A percentile compares a stretch with the other conserved stretches of the same genome.
phyloP scores from a whole-genome alignment of 2,113 vertebrate species.

The Spilogale gracilis region DNA sequence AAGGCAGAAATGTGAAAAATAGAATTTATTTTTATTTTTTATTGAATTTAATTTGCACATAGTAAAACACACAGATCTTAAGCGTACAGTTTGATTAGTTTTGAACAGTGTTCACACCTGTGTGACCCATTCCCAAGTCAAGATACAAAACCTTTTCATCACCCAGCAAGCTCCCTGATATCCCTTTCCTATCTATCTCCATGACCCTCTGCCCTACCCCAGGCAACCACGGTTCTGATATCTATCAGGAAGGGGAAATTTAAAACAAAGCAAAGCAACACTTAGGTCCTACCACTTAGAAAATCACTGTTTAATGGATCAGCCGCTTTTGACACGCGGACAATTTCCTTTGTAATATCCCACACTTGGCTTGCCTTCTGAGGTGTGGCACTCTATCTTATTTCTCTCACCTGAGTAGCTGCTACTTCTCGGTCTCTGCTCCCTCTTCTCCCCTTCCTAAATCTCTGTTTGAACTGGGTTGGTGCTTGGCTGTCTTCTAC shows the following conservation, averaged over 20 bases:
- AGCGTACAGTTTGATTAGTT: not conserved
- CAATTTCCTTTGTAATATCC: not conserved
- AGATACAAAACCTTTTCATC: not conserved
- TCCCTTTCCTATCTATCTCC: not conserved
- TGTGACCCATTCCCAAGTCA: not conserved
- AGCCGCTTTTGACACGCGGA: not conserved
- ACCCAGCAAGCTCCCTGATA: not conserved
- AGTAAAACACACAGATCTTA: conserved; percentile 30
- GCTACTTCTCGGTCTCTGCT: not conserved
- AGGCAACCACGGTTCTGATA: not conserved
- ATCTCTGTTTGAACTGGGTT: not conserved
- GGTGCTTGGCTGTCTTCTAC: not conserved
- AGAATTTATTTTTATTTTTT: conserved; percentile 76
- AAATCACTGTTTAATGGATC: not conserved
- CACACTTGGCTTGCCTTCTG: not conserved
- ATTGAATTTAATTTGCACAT: conserved; percentile 58
- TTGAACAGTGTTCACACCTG: not conserved
- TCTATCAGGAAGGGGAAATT: not conserved
- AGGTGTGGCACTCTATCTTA: not conserved
- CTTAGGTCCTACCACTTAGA: not conserved
- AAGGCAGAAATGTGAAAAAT: conserved; percentile 55
- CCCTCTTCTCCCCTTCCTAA: not conserved
- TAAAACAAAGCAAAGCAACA: not conserved
- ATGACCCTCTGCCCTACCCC: not conserved
- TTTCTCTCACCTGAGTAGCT: not conserved